Percentiles rank a stretch among this genome's conserved stretches.
Evolutionary conservation across 2,113 vertebrate species (phyloP).

Genomic region (Pitta sordida): DNA sequence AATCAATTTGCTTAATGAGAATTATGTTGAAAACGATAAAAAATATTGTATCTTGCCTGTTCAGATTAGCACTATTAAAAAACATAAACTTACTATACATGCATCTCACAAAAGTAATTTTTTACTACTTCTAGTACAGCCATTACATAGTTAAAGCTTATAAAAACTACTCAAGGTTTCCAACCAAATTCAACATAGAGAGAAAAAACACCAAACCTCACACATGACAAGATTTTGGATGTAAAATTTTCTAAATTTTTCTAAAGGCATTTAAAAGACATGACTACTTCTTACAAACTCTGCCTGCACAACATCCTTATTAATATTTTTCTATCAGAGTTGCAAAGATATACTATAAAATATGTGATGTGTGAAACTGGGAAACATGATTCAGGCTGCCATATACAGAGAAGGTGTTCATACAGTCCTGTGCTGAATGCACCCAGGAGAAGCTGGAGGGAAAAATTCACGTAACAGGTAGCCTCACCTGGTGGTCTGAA

Average conservation of each 20-base stretch:
- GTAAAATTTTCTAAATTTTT: not conserved
- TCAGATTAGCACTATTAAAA: conserved; percentile 14
- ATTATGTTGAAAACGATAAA: conserved; percentile 5
- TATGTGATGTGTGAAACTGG: not conserved
- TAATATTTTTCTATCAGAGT: not conserved
- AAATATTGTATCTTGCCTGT: not conserved
- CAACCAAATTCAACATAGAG: not conserved
- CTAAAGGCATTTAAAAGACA: not conserved
- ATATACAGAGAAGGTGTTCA: not conserved
- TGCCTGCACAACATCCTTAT: not conserved
- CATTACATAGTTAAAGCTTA: not conserved
- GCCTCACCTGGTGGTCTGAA: not conserved
- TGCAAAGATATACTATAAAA: not conserved
- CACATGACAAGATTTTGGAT: not conserved
- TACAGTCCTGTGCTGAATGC: not conserved
- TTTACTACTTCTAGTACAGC: conserved; percentile 8
- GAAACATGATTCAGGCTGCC: not conserved
- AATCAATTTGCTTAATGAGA: conserved; percentile 25
- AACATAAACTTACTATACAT: conserved; percentile 34
- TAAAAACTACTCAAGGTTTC: not conserved
- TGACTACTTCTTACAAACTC: not conserved
- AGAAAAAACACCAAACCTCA: not conserved
- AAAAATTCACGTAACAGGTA: not conserved
- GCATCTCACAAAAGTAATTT: conserved; percentile 29
- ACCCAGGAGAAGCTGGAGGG: not conserved